Evolutionary conservation across 2,113 vertebrate species (phyloP).

Genomic region (Pholis gunnellus): DNA sequence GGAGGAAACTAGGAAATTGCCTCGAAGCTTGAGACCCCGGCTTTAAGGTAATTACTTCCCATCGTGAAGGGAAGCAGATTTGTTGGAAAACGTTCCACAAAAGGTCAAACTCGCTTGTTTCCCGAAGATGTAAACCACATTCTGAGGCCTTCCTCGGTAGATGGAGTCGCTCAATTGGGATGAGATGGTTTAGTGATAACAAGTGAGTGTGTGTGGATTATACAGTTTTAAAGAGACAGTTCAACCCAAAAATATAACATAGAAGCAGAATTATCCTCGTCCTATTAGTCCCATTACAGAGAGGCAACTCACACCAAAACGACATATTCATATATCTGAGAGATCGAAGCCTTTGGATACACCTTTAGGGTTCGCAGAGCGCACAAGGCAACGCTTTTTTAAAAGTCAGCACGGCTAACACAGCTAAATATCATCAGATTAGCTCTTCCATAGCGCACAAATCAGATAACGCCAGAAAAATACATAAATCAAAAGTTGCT

Average conservation of each 20-base stretch:
- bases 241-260: neutral
- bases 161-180: neutral
- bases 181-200: neutral
- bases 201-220: neutral
- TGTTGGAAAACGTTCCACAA: neutral
- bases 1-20: neutral
- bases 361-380: neutral
- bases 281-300: neutral
- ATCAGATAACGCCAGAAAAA: neutral
- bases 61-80: neutral
- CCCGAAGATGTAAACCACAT: neutral
- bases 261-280: neutral
- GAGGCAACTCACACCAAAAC: neutral
- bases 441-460: too few relatives aligned
- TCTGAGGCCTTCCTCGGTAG: neutral
- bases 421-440: slow-evolving; percentile 54
- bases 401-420: neutral
- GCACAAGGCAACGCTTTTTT: too few relatives aligned
- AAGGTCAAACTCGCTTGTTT: neutral
- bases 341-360: neutral
- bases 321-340: neutral
- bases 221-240: neutral
- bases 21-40: neutral
- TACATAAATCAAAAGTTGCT: slow-evolving; percentile 10
- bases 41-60: neutral